Evolutionary conservation across 2,888 invertebrate species (phyloP), one percentile per base, ranked within the genome.

Genomic region (Agrotis ipsilon): DNA sequence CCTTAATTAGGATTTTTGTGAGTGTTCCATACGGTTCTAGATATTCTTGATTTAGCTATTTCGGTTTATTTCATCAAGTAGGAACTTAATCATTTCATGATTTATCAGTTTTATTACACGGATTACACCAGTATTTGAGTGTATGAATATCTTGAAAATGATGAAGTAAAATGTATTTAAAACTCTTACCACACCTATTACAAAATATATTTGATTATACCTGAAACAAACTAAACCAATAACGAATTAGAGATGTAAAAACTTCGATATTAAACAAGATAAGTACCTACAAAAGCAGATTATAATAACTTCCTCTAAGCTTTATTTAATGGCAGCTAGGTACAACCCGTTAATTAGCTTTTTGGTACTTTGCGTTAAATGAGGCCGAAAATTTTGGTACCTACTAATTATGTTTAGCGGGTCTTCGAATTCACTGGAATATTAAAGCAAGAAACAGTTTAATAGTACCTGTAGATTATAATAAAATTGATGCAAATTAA

Each of bases 281-380:
- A 57, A 52, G 54, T 68, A 27, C 46, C 13, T 43, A 51, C 19
- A n/a, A 48, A 59, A 65, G 39, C 43, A 64, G 48, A 62, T 59
- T 69, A 59, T 66, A 68, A 60, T 68, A 76, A n/a, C 51, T 61
- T 61, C 39, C 39, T 39, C 48, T 51, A 54, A 39, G 59, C 60
- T 54, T 67, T 52, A 48, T 55, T 63, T 46, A 63, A 74, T 60
- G 49, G 19, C 61, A 48, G 27, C 45, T 69, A 62, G 45, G 32
- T 70, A 60, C 52, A 68, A 58, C 32, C 46, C 24, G 58, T 58
- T 72, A 61, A 82, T 82, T 76, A 48, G 49, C 57, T 82, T 73
- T 59, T 54, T 55, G 62, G 51, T 72, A 72, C 66, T 74, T 67
- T 19, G 43, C 19, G 46, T 60, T 77, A 66, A 82, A 66, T 72